phyloP scores from a whole-genome alignment of 2,113 vertebrate species.

The Petaurus breviceps region DNA sequence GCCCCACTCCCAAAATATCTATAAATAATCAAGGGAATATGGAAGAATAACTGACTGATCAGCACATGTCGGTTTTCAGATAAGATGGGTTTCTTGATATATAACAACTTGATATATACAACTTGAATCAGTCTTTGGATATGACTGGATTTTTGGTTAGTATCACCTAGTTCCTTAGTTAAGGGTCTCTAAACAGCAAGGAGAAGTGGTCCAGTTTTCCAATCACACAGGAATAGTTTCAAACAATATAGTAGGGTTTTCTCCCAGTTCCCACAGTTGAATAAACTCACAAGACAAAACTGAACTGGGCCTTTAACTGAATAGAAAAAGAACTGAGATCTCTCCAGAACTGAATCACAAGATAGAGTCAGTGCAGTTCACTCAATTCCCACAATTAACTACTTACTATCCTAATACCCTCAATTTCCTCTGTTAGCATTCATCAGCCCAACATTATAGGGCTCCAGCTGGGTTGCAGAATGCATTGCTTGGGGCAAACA shows the following conservation, averaged over 20 bases:
- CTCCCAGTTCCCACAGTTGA: not conserved
- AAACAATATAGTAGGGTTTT: not conserved
- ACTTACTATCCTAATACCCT: not conserved
- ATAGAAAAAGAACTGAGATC: not conserved
- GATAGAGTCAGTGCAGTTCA: not conserved
- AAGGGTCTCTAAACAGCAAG: not conserved
- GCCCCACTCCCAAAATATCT: not conserved
- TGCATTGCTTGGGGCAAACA: not conserved
- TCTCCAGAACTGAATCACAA: not conserved
- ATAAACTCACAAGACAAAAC: not conserved
- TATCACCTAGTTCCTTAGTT: not conserved
- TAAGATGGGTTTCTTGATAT: not conserved
- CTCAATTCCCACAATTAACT: not conserved
- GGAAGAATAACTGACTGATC: no score
- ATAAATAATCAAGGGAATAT: not conserved
- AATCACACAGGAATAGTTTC: not conserved
- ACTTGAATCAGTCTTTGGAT: not conserved
- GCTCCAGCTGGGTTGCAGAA: not conserved
- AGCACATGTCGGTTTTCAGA: not conserved
- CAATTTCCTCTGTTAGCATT: not conserved
- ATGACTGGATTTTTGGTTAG: not conserved
- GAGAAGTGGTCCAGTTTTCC: not conserved
- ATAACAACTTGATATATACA: not conserved
- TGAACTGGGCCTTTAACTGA: not conserved
- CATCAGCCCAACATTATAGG: not conserved